Conservation (phyloP, 2,888 invertebrate genomes). For the Blomia tropicalis region DNA sequence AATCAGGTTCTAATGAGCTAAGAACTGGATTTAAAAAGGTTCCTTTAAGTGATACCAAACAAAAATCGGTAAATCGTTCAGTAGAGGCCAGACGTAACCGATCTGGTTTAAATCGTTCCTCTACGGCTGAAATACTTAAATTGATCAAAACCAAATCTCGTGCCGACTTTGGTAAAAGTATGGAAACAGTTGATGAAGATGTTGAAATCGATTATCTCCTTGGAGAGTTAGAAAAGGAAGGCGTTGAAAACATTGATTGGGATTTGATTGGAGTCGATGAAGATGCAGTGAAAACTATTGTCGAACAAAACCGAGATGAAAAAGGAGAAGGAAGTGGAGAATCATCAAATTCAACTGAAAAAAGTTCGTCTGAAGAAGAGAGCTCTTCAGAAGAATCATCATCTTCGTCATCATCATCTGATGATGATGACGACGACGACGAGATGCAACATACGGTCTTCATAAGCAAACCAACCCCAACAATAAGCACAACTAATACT, state of each 20-base stretch:
- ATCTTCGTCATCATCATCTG: neutral
- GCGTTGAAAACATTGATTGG: slow-evolving; percentile 26
- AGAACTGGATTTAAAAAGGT: slow-evolving; percentile 4
- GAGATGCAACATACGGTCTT: slow-evolving; percentile 17
- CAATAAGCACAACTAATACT: neutral
- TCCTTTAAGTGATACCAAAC: slow-evolving; percentile 19
- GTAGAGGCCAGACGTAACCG: slow-evolving; percentile 16
- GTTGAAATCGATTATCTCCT: slow-evolving; percentile 24
- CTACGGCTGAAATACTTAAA: slow-evolving; percentile 24
- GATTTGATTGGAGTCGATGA: slow-evolving; percentile 22
- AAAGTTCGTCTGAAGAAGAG: slow-evolving; percentile 2
- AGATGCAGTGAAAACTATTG: slow-evolving; percentile 25
- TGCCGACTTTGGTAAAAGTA: slow-evolving; percentile 17
- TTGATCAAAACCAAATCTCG: slow-evolving; percentile 25
- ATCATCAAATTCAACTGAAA: slow-evolving; percentile 15
- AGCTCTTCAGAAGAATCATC: neutral
- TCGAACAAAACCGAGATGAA: slow-evolving; percentile 20
- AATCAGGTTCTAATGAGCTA: no score
- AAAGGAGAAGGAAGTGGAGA: slow-evolving; percentile 14
- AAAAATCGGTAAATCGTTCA: slow-evolving; percentile 16
- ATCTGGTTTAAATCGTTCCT: slow-evolving; percentile 24
- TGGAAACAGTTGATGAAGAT: slow-evolving; percentile 26
- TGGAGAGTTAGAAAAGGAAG: slow-evolving; percentile 23
- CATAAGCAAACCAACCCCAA: neutral
- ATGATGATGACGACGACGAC: slow-evolving; percentile 15